Evolutionary conservation across 2,113 vertebrate genomes (phyloP).

Genomic region (Rhinoderma darwinii): DNA sequence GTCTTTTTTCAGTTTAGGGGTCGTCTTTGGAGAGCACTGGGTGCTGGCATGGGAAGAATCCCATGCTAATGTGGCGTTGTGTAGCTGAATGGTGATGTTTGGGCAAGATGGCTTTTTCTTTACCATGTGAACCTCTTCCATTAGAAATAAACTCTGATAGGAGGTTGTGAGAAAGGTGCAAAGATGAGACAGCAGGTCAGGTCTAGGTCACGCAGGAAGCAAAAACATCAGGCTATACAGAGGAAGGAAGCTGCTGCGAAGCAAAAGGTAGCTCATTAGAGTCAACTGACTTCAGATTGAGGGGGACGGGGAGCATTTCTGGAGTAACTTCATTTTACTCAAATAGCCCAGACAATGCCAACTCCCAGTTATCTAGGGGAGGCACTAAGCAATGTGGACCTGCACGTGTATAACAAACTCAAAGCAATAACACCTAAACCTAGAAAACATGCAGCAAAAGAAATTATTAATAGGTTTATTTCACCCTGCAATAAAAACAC

Average conservation of each 20-base stretch:
- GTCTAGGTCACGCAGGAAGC: conserved; percentile 79
- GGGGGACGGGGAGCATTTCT: conserved; percentile 59
- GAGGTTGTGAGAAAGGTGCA: conserved; percentile 82
- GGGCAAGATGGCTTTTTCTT: conserved; percentile 82
- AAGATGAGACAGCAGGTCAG: conserved; percentile 84
- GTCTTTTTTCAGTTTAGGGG: conserved; percentile 81
- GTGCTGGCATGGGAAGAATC: conserved; percentile 85
- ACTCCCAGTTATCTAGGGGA: neutral
- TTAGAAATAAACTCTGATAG: conserved; percentile 92
- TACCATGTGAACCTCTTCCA: conserved; percentile 89
- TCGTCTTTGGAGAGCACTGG: conserved; percentile 87
- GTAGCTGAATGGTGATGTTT: conserved; percentile 86
- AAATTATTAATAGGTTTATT: neutral
- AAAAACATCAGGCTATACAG: conserved; percentile 83
- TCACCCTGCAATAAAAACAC: no score
- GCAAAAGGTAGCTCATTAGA: conserved; percentile 85
- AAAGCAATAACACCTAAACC: neutral
- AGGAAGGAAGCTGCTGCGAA: conserved; percentile 79
- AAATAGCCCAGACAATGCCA: neutral
- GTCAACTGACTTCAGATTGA: conserved; percentile 70
- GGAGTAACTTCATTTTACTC: neutral
- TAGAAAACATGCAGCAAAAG: neutral
- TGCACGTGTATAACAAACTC: neutral
- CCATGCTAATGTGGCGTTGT: conserved; percentile 88
- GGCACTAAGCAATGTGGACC: neutral